phyloP scores from a whole-genome alignment of 2,113 vertebrate genomes.

The Dolichotis patagonum region DNA sequence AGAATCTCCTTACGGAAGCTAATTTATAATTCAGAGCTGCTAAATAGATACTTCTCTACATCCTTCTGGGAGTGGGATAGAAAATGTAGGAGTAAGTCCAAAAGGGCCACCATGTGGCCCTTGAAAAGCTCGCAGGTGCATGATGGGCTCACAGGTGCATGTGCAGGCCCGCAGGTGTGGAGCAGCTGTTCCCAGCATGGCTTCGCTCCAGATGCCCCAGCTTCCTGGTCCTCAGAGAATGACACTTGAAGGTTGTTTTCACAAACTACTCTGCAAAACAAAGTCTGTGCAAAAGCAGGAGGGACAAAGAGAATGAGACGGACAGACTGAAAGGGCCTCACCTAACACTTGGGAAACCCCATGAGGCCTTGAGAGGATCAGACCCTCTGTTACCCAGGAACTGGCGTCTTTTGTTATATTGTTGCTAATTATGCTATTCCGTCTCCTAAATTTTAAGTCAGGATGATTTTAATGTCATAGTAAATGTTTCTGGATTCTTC shows the following conservation, averaged over 20 bases:
- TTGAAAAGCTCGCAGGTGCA: not conserved
- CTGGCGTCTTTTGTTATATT: not conserved
- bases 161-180: not conserved
- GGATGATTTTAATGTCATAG: not conserved
- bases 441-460: not conserved
- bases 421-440: not conserved
- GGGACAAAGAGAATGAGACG: not conserved
- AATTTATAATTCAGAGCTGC: not conserved
- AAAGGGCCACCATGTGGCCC: not conserved
- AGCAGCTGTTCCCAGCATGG: constrained; percentile 47
- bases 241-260: constrained; percentile 56
- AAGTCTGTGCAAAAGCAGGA: not conserved
- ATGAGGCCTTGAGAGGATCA: not conserved
- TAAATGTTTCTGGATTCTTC: not conserved
- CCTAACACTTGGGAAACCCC: not conserved
- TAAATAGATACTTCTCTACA: not conserved
- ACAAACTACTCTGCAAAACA: constrained; percentile 56
- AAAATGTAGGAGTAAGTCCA: not conserved
- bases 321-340: not conserved
- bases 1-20: not conserved
- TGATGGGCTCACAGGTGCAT: not conserved
- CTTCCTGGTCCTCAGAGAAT: constrained; percentile 48
- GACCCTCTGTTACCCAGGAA: not conserved
- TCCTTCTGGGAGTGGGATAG: constrained; percentile 28
- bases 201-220: constrained; percentile 10